A percentile compares a stretch with the other conserved stretches of the same genome.
Evolutionary conservation across 1,140 invertebrate genomes (phyloP).

Genomic region (Nasonia vitripennis): DNA sequence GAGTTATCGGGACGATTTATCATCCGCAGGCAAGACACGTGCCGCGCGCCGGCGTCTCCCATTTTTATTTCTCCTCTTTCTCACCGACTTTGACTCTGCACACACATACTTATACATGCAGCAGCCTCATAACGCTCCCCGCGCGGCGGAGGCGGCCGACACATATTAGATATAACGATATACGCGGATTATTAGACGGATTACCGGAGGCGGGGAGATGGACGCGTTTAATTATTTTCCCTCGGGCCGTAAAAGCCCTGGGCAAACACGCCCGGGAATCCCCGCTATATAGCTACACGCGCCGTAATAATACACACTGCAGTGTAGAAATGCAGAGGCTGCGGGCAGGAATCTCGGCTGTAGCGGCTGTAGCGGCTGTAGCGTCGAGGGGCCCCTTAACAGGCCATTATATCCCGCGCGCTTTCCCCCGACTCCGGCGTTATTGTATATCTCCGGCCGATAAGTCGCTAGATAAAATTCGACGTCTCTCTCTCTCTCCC

Average conservation of each 20-base stretch:
- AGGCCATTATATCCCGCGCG: conserved; percentile 57
- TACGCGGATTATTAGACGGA: conserved; percentile 51
- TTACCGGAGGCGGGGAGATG: conserved; percentile 26
- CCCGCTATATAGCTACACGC: neutral
- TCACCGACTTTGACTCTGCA: neutral
- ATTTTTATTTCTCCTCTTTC: conserved; percentile 14
- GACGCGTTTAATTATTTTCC: conserved; percentile 62
- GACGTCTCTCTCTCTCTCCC: conserved; percentile 53
- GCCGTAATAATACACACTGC: neutral
- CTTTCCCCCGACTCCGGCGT: conserved; percentile 60
- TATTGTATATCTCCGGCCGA: conserved; percentile 62
- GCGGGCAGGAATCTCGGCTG: conserved; percentile 18
- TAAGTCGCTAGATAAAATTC: conserved; percentile 64
- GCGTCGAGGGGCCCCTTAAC: conserved; percentile 57
- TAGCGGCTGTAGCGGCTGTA: too few relatives aligned
- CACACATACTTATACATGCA: neutral
- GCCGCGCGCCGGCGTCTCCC: neutral
- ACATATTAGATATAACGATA: conserved; percentile 50
- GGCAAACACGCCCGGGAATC: conserved; percentile 52
- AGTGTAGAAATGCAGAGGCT: conserved; percentile 14
- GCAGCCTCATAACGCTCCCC: neutral
- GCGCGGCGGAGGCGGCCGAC: neutral
- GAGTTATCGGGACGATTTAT: conserved; percentile 32
- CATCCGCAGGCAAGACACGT: conserved; percentile 33
- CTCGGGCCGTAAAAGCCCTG: conserved; percentile 53